These are phyloP conservation scores for Pteria penguin DNA, from an alignment of 2,888 invertebrate genomes.

Conservation along the genomic window DNA sequence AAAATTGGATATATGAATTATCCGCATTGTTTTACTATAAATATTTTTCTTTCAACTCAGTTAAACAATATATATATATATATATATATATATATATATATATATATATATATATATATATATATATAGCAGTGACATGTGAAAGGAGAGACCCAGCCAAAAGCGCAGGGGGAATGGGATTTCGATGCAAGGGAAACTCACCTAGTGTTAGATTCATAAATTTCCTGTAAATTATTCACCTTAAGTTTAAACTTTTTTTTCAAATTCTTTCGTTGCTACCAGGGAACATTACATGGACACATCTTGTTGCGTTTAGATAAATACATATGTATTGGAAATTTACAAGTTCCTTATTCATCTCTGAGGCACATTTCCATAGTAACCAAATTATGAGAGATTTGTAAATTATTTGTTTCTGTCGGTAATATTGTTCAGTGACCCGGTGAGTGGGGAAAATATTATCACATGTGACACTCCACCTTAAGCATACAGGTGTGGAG, in stretches of 20 bases:
- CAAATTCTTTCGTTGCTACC: too few relatives aligned
- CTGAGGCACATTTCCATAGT: background rate
- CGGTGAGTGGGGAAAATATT: background rate
- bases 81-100: too few relatives aligned
- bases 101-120: too few relatives aligned
- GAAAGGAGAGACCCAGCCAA: background rate
- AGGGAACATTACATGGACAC: background rate
- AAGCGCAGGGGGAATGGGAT: background rate
- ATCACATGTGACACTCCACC: background rate
- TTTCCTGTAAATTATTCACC: too few relatives aligned
- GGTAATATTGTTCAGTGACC: background rate
- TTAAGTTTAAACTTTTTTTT: too few relatives aligned
- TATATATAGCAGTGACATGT: too few relatives aligned
- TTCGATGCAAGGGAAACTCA: background rate
- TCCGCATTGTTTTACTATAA: too few relatives aligned
- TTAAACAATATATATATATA: too few relatives aligned
- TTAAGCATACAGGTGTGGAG: background rate
- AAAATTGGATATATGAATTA: too few relatives aligned
- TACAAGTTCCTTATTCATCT: background rate
- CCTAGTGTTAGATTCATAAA: background rate
- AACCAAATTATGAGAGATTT: background rate
- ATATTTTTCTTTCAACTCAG: too few relatives aligned
- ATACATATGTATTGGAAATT: background rate
- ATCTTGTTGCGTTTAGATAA: background rate
- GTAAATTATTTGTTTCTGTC: background rate